A percentile compares a stretch with the other conserved stretches of the same genome.
Conservation (phyloP, 2,113 vertebrate genomes). For the Illadopsis cleaveri region DNA sequence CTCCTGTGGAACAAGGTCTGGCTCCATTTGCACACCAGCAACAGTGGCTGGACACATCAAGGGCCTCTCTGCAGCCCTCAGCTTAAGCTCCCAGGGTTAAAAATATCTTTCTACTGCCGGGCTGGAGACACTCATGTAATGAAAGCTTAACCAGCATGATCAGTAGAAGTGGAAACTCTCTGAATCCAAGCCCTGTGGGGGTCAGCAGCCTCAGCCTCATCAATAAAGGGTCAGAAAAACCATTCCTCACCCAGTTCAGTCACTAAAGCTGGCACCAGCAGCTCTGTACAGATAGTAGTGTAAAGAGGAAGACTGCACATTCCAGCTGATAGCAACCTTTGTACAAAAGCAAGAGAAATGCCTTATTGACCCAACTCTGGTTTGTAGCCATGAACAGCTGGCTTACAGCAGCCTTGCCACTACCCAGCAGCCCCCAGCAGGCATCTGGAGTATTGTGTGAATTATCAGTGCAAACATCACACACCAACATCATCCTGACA, state of each 20-base stretch:
- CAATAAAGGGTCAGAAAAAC: neutral
- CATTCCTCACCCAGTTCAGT: neutral
- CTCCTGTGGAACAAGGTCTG: neutral
- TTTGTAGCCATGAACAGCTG: rapidly evolving
- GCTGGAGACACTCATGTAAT: rapidly evolving
- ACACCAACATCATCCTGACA: rapidly evolving
- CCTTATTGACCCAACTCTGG: neutral
- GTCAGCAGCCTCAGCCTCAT: neutral
- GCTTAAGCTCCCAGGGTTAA: neutral
- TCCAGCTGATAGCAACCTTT: neutral
- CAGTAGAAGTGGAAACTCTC: neutral
- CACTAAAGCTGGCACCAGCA: neutral
- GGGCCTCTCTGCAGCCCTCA: neutral
- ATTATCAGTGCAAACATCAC: neutral
- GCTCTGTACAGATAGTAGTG: rapidly evolving
- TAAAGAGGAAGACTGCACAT: neutral
- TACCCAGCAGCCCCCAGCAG: neutral
- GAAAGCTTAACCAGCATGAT: neutral
- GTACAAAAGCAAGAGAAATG: neutral
- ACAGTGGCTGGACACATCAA: neutral
- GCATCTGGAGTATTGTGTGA: rapidly evolving
- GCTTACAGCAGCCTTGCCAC: neutral
- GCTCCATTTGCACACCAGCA: neutral
- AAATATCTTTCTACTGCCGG: neutral
- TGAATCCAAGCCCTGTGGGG: rapidly evolving